These are phyloP conservation scores for Sebastes wilsoni DNA, from an alignment of 2,797 vertebrate genomes.

Conservation along the genomic window DNA sequence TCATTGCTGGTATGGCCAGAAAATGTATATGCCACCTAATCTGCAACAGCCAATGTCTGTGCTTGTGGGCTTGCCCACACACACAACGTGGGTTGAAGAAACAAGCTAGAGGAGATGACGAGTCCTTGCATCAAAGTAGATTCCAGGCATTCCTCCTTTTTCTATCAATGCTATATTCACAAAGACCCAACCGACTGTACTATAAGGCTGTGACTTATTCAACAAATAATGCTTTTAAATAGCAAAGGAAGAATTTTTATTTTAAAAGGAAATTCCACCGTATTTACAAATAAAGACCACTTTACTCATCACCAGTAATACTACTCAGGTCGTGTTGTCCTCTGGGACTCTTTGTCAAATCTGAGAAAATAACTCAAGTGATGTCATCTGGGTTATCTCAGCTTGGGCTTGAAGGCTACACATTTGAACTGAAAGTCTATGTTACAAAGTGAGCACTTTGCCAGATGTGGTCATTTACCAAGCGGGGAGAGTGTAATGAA, in stretches of 20 bases:
- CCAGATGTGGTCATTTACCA: not conserved
- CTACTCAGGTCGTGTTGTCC: not conserved
- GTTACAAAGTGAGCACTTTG: not conserved
- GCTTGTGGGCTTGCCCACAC: slow-evolving; percentile 31
- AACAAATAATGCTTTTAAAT: not conserved
- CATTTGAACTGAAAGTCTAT: not conserved
- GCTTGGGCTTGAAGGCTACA: not conserved
- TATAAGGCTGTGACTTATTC: not conserved
- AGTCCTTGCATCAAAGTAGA: slow-evolving; percentile 4
- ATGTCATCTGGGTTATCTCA: not conserved
- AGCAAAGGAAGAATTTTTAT: not conserved
- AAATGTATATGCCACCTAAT: slow-evolving; percentile 20
- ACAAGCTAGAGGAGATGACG: slow-evolving; percentile 30
- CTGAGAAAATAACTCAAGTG: not conserved
- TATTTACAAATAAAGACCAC: not conserved
- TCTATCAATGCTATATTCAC: not conserved
- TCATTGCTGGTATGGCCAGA: not conserved
- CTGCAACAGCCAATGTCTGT: not conserved
- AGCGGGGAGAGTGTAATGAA: not conserved
- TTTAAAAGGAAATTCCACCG: not conserved
- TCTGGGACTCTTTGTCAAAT: not conserved
- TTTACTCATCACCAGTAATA: not conserved
- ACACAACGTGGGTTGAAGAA: slow-evolving; percentile 42
- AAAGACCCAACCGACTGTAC: not conserved
- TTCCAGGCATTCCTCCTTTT: not conserved